These are phyloP conservation scores for Vanacampus margaritifer DNA, from an alignment of 2,113 vertebrate genomes.

Conservation along the genomic window DNA sequence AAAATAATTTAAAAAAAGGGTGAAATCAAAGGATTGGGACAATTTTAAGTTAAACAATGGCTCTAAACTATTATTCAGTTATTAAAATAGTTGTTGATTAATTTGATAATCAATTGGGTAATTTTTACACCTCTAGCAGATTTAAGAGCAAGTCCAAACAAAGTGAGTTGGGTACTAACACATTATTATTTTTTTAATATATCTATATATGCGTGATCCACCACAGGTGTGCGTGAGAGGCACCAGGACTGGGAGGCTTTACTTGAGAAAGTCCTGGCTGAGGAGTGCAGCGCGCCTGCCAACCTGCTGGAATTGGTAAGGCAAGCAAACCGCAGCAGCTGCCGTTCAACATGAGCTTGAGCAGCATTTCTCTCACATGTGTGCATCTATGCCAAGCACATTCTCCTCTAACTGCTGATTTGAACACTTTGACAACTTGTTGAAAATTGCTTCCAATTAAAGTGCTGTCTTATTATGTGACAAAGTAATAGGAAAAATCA, in stretches of 20 bases:
- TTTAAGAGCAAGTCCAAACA: background rate
- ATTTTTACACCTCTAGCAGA: no score
- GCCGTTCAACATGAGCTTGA: constrained; percentile 10
- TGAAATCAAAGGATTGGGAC: no score
- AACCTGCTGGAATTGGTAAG: constrained; percentile 91
- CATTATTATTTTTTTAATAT: no score
- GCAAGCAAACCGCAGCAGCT: constrained; percentile 40
- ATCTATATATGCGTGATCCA: constrained; percentile 21
- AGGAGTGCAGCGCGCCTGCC: constrained; percentile 85
- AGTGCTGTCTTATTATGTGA: background rate
- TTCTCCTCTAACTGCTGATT: constrained; percentile 1
- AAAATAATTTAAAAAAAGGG: no score
- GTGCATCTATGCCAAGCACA: constrained; percentile 7
- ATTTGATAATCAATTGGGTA: no score
- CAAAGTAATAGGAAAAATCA: background rate
- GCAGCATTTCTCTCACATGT: background rate
- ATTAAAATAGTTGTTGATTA: no score
- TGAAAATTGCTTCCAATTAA: background rate
- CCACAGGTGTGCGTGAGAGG: constrained; percentile 86
- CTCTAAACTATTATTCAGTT: no score
- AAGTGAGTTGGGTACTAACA: constrained; percentile 8
- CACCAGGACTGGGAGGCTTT: constrained; percentile 84
- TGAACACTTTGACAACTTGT: constrained; percentile 1
- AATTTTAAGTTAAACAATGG: no score
- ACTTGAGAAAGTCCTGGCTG: constrained; percentile 80